These are phyloP conservation scores for Myrmecophaga tridactyla DNA, from an alignment of 2,113 vertebrate species.

Conservation along the genomic window DNA sequence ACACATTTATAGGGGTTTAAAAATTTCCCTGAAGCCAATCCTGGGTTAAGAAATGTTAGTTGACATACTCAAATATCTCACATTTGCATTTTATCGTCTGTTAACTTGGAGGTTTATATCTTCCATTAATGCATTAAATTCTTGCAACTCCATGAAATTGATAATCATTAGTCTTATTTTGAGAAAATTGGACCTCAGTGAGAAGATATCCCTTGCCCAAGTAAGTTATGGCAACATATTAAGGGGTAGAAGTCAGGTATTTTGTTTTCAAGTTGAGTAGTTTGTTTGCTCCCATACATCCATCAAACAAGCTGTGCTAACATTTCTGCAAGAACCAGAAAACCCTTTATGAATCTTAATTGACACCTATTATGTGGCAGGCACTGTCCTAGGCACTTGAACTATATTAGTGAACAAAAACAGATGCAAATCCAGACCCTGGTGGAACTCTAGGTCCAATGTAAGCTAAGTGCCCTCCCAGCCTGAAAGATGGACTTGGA, in stretches of 20 bases:
- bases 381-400: not conserved
- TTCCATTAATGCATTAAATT: not conserved
- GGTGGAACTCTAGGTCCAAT: not conserved
- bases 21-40: not conserved
- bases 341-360: not conserved
- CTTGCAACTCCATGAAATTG: not conserved
- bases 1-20: not conserved
- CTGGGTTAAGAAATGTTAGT: not conserved
- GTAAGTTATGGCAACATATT: not conserved
- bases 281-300: too few relatives aligned
- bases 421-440: not conserved
- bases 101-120: not conserved
- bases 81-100: not conserved
- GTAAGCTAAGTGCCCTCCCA: not conserved
- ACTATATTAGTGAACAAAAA: not conserved
- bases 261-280: not conserved
- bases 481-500: not conserved
- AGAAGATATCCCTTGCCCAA: not conserved
- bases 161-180: not conserved
- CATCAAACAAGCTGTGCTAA: not conserved
- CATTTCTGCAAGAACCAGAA: not conserved
- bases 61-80: not conserved
- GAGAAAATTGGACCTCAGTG: not conserved
- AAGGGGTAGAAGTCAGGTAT: not conserved
- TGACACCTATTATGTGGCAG: rapidly evolving